Evolutionary conservation across 2,113 vertebrate genomes (phyloP).

Genomic region (Nerophis ophidion): DNA sequence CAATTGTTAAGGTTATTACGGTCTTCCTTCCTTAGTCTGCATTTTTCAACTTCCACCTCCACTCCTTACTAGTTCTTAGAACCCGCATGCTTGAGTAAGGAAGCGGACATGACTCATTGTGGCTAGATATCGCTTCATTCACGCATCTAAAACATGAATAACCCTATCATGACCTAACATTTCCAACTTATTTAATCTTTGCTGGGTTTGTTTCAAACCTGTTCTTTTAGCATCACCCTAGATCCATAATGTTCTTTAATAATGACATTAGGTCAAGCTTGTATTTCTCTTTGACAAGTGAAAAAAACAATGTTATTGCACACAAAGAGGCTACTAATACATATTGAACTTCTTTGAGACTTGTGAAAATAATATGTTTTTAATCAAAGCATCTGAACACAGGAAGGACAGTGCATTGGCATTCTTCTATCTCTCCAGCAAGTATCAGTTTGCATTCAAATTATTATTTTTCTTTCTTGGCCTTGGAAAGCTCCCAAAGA

Average conservation of each 20-base stretch:
- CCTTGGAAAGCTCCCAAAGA: neutral
- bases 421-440: slow-evolving; percentile 10
- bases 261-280: too few species aligned
- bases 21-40: slow-evolving; percentile 15
- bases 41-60: slow-evolving; percentile 3
- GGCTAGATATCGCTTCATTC: slow-evolving; percentile 25
- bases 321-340: neutral
- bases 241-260: too few species aligned
- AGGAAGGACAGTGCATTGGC: neutral
- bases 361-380: neutral
- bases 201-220: neutral
- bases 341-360: neutral
- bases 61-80: slow-evolving; percentile 11
- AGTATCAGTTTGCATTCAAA: neutral
- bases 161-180: too few species aligned
- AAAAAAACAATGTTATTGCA: neutral
- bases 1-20: too few species aligned
- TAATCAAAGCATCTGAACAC: slow-evolving; percentile 13
- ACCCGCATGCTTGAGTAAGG: slow-evolving; percentile 20
- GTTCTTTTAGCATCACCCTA: neutral
- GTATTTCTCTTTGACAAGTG: too few species aligned
- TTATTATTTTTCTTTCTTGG: neutral
- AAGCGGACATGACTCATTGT: slow-evolving; percentile 60
- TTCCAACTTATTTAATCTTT: slow-evolving; percentile 13
- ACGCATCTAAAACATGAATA: slow-evolving; percentile 1